Conservation (phyloP, 2,797 vertebrate species). For the Cossypha polioptera region DNA sequence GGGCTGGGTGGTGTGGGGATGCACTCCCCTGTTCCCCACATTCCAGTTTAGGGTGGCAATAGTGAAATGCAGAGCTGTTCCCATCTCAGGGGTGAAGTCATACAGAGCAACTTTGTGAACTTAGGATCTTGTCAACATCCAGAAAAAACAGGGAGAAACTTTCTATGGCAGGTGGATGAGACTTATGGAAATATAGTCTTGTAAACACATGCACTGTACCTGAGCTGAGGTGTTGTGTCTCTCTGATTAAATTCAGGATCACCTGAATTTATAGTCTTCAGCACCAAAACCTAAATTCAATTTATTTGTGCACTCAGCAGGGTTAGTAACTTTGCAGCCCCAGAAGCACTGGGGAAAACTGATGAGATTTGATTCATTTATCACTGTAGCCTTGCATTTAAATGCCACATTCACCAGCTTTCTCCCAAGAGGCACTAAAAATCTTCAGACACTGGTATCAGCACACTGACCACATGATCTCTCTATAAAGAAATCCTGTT, state of each 20-base stretch:
- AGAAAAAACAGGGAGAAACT: not conserved
- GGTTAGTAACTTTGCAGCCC: not conserved
- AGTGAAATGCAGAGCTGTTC: not conserved
- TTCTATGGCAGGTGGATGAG: not conserved
- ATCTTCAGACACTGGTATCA: not conserved
- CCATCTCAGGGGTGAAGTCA: not conserved
- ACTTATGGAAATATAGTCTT: not conserved
- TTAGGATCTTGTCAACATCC: not conserved
- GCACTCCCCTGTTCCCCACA: rapidly evolving
- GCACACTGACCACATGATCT: not conserved
- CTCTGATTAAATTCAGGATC: not conserved
- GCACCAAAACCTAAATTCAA: not conserved
- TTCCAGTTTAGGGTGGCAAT: not conserved
- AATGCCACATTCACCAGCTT: not conserved
- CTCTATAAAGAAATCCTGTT: constrained; percentile 33
- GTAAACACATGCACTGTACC: not conserved
- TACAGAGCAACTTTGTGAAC: not conserved
- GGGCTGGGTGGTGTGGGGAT: not conserved
- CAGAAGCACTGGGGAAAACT: not conserved
- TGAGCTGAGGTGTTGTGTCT: not conserved
- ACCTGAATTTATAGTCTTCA: not conserved
- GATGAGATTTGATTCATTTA: constrained; percentile 41
- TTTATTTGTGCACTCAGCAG: not conserved
- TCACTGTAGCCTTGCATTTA: constrained; percentile 14
- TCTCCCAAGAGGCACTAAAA: not conserved